These are phyloP conservation scores for Tragelaphus strepsiceros DNA, from an alignment of 2,113 vertebrate genomes.

Conservation along the genomic window DNA sequence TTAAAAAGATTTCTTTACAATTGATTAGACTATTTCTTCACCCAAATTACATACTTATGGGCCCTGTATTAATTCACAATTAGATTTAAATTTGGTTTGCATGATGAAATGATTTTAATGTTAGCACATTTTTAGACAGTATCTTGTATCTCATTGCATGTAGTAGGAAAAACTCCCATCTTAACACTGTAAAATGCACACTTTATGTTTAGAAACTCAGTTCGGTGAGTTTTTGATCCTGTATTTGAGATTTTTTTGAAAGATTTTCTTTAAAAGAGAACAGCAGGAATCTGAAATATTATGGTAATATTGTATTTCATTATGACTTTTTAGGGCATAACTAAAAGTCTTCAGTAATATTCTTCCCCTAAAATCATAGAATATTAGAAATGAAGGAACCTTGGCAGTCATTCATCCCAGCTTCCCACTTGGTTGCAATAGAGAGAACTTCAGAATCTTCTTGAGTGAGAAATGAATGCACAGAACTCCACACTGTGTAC, in stretches of 20 bases:
- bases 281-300: neutral
- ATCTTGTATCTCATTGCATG: neutral
- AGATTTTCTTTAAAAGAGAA: neutral
- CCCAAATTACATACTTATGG: neutral
- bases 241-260: neutral
- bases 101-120: slow-evolving; percentile 26
- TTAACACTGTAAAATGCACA: neutral
- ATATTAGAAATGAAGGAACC: neutral
- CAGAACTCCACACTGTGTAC: neutral
- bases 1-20: slow-evolving; percentile 34
- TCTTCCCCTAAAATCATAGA: neutral
- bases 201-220: neutral
- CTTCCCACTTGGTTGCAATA: neutral
- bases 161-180: neutral
- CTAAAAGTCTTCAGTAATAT: slow-evolving; percentile 8
- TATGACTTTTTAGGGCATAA: neutral
- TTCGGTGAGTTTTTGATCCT: neutral
- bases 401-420: neutral
- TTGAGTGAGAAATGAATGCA: neutral
- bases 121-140: neutral
- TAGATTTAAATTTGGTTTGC: slow-evolving; percentile 37
- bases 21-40: neutral
- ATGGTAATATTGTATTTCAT: neutral
- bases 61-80: slow-evolving; percentile 1
- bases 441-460: slow-evolving; percentile 8